Conservation (phyloP, 35 echinoderm and acorn worm genomes). For the Hemicentrotus pulcherrimus region DNA sequence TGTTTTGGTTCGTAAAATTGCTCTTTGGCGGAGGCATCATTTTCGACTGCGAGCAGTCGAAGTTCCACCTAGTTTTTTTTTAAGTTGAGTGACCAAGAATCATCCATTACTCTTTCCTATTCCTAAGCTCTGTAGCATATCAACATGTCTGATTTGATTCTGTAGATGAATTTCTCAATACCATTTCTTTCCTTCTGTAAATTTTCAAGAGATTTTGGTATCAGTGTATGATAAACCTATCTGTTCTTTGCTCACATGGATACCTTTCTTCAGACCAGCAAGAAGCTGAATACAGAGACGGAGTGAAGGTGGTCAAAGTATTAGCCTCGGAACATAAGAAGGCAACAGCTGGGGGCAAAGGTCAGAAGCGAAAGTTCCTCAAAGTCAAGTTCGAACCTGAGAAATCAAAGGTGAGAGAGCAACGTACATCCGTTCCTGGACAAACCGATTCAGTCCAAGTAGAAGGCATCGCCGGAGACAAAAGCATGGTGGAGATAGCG, state of each 20-base stretch:
- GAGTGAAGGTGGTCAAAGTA: constrained; percentile 1
- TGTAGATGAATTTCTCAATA: background rate
- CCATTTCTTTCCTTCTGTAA: background rate
- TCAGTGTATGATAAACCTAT: background rate
- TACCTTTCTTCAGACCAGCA: background rate
- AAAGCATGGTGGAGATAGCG: background rate
- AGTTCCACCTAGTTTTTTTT: too few relatives aligned
- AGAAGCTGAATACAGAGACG: background rate
- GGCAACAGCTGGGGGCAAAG: constrained; percentile 35
- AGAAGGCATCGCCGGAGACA: background rate
- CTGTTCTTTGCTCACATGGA: background rate
- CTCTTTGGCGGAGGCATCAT: too few relatives aligned
- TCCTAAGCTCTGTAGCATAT: too few relatives aligned
- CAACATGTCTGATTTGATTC: background rate
- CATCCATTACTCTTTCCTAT: too few relatives aligned
- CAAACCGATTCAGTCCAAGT: background rate
- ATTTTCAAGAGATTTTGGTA: background rate
- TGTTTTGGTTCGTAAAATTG: too few relatives aligned
- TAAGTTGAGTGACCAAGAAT: too few relatives aligned
- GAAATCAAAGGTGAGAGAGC: background rate
- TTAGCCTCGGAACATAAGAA: background rate
- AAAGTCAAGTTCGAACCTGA: background rate
- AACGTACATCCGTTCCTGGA: background rate
- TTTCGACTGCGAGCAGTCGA: too few relatives aligned
- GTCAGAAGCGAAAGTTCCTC: constrained; percentile 14